Base-by-base conservation (phyloP, 2,888 invertebrate species). In the Gymnosoma rotundatum region DNA sequence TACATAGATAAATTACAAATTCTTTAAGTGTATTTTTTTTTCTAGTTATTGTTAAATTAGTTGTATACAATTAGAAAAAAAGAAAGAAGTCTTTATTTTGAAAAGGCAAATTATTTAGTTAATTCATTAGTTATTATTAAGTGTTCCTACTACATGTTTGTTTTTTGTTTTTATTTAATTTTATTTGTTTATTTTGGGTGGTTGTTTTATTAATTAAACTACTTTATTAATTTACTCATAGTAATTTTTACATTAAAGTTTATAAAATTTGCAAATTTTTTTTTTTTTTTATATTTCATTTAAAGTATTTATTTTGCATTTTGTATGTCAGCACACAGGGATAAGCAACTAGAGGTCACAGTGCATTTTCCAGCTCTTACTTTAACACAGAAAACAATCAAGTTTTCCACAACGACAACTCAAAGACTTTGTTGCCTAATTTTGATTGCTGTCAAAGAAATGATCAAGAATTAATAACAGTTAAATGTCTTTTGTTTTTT, bases 201-300 rank as follows among this genome's bases (percentile, higher is more conserved):
- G 80, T 83, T 80, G 56, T 73, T 73, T 80, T 79, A 63, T 60
- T 78, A 70, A 72, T 83, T 76, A 83, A 32, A 32, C 83, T 83
- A 80, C 20, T 66, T 66, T 79, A 38, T 42, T 58, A 60, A 20
- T 73, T 78, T 56, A n/a, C 42, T 58, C 16, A 20, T 69, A 14
- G 20, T 76, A 67, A 73, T 18, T 20, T 50, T 63, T 61, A 32
- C 32, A 32, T 32, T 8, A 32, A 67, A 70, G 63, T 66, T 61
- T 67, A 73, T 67, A 67, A 64, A 78, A 78, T 70, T 61, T 66
- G 64, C 60, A 69, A 60, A 32, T 54, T 52, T 69, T 42, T 69
- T 64, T 38, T 58, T 75, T 66, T 48, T 66, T 60, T 74, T 50
- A 61, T 63, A 45, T 58, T 75, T 75, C 54, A 38, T 50, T 66